Percentiles rank a stretch among this genome's conserved stretches.
Evolutionary conservation across 2,888 invertebrate species (phyloP).

Genomic region (Nudaria mundana): DNA sequence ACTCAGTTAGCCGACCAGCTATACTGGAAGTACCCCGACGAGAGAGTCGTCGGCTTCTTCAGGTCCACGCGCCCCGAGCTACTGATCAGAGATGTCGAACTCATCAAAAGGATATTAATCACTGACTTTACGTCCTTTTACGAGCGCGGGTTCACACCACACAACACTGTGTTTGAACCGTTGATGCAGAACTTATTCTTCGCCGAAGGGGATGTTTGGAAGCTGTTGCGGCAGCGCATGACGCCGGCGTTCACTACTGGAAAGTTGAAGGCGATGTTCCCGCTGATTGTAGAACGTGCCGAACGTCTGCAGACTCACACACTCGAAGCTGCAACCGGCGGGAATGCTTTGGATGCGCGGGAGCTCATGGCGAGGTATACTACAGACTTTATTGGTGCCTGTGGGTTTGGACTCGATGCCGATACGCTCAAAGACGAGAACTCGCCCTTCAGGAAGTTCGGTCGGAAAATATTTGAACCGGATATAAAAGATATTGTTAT

Average conservation of each 20-base stretch:
- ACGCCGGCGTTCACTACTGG: constrained; percentile 46
- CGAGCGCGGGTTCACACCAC: constrained; percentile 17
- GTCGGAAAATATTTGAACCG: constrained; percentile 18
- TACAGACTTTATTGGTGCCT: constrained; percentile 51
- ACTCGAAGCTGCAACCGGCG: constrained; percentile 16
- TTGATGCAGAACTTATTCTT: constrained; percentile 44
- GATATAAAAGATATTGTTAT: constrained; percentile 2
- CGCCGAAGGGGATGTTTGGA: constrained; percentile 48
- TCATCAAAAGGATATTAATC: constrained; percentile 12
- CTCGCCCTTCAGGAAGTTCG: constrained; percentile 40
- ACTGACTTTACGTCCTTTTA: constrained; percentile 20
- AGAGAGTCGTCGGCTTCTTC: constrained; percentile 16
- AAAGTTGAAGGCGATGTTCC: constrained; percentile 51
- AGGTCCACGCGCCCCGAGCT: constrained; percentile 15
- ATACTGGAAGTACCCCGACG: constrained; percentile 15
- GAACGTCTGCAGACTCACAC: constrained; percentile 35
- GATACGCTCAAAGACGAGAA: constrained; percentile 42
- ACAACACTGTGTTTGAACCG: constrained; percentile 23
- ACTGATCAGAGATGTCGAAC: constrained; percentile 21
- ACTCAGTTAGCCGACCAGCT: constrained; percentile 8
- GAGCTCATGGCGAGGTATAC: constrained; percentile 51
- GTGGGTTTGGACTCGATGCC: constrained; percentile 47
- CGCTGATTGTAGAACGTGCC: constrained; percentile 43
- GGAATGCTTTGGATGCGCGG: constrained; percentile 33
- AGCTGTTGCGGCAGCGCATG: constrained; percentile 42